These are phyloP conservation scores for Graptemys geographica DNA, from an alignment of 2,797 vertebrate genomes.

Conservation along the genomic window DNA sequence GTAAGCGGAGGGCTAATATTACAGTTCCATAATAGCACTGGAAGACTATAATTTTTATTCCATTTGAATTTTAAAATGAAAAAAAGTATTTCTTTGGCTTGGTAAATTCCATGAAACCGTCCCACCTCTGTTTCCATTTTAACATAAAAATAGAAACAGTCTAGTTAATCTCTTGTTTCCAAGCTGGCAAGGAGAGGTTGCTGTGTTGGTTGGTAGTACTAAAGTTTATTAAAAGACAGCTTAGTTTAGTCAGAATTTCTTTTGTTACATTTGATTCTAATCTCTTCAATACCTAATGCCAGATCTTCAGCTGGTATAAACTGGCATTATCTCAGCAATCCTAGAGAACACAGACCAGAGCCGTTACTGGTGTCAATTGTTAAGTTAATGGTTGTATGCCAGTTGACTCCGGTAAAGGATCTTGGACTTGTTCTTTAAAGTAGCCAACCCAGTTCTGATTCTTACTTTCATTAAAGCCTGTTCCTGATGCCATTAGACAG, in stretches of 20 bases:
- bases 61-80: slow-evolving; percentile 71
- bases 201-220: neutral
- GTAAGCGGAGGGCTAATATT: slow-evolving; percentile 74
- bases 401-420: too few relatives aligned
- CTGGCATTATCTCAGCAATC: neutral
- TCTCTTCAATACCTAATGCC: neutral
- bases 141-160: slow-evolving; percentile 76
- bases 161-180: slow-evolving; percentile 64
- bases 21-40: slow-evolving; percentile 58
- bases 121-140: slow-evolving; percentile 79
- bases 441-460: neutral
- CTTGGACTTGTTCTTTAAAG: neutral
- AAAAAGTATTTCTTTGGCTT: slow-evolving; percentile 66
- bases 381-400: neutral
- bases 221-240: neutral
- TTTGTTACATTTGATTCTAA: neutral
- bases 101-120: slow-evolving; percentile 71
- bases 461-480: neutral
- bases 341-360: neutral
- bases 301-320: neutral
- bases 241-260: neutral
- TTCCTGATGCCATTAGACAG: neutral
- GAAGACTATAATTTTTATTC: slow-evolving; percentile 74
- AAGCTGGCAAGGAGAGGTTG: slow-evolving; percentile 45
- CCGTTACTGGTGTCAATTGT: neutral